Conservation (phyloP, 2,797 vertebrate genomes). For the Furcifer pardalis region DNA sequence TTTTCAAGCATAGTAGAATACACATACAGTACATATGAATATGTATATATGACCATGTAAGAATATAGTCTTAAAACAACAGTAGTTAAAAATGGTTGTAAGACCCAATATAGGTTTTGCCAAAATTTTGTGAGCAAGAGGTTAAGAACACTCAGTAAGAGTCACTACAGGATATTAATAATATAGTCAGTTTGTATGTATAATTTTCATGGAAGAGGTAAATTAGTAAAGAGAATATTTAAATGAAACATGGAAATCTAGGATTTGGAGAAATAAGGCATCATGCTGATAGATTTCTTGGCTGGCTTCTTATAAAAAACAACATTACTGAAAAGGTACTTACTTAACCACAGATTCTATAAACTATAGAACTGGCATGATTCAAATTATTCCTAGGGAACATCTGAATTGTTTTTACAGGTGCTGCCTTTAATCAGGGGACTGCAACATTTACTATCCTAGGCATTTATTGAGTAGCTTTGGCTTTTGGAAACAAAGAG, state of each 20-base stretch:
- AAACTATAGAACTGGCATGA: background rate
- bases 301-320: slow-evolving; percentile 45
- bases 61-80: background rate
- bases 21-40: background rate
- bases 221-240: slow-evolving; percentile 37
- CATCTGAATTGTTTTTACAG: slow-evolving; percentile 26
- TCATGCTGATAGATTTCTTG: slow-evolving; percentile 46
- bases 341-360: slow-evolving; percentile 23
- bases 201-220: slow-evolving; percentile 46
- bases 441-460: background rate
- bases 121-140: slow-evolving; percentile 11
- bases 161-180: slow-evolving; percentile 29
- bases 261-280: background rate
- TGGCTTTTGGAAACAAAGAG: background rate
- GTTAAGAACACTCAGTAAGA: slow-evolving; percentile 24
- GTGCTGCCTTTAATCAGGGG: slow-evolving; percentile 11
- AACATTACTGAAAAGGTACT: slow-evolving; percentile 39
- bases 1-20: background rate
- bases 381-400: slow-evolving; percentile 25
- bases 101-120: background rate
- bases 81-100: background rate
- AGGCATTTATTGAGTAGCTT: background rate
- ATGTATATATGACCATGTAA: background rate
- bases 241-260: slow-evolving; percentile 28
- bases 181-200: slow-evolving; percentile 28